Base-by-base conservation (phyloP, 2,797 vertebrate species). In the Enteromius argenteus region DNA sequence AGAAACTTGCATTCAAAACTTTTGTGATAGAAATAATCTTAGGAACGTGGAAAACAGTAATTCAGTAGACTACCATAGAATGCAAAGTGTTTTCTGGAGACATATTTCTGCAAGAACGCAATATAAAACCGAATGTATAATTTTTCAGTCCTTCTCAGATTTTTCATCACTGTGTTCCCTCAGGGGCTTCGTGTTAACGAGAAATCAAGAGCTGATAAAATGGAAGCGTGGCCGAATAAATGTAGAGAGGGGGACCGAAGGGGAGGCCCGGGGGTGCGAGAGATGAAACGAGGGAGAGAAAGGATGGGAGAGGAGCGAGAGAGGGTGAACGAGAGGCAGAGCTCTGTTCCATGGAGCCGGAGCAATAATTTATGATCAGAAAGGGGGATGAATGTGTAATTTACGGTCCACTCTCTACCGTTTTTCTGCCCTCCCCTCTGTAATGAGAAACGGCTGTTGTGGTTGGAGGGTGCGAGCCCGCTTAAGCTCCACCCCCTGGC, bases 381-480 rank as follows among this genome's bases (percentile, higher is more conserved):
- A 93, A 94, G 93, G 94, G 90, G 90, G 92, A 93, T 94, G 93
- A 92, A 93, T 92, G 92, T 91, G 88, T 94, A 92, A 95, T 95
- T 95, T 95, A 95, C 85, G 87, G 90, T 90, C 90, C 91, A 92
- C 89, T 90, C 91, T 92, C 90, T 94, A 91, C 93, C 89, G 89
- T 92, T 94, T 90, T 91, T 90, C 91, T 91, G 91, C 91, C 93
- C 94, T 93, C 93, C 92, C 91, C 91, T 89, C 91, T 89, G 85
- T 94, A 95, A 95, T 95, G 94, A 94, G 93, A 95, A 95, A 94
- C 94, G 91, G 92, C 94, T 95, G 95, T 94, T 77, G 92, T 88
- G 92, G 91, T 93, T 89, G 83, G 60, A 77, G 80, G 88, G 77
- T 81, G 91, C 87, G 87, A 84, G 88, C 87, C 89, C 88, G 91